These are phyloP conservation scores for Platichthys flesus DNA, from an alignment of 2,113 vertebrate species.

Conservation along the genomic window DNA sequence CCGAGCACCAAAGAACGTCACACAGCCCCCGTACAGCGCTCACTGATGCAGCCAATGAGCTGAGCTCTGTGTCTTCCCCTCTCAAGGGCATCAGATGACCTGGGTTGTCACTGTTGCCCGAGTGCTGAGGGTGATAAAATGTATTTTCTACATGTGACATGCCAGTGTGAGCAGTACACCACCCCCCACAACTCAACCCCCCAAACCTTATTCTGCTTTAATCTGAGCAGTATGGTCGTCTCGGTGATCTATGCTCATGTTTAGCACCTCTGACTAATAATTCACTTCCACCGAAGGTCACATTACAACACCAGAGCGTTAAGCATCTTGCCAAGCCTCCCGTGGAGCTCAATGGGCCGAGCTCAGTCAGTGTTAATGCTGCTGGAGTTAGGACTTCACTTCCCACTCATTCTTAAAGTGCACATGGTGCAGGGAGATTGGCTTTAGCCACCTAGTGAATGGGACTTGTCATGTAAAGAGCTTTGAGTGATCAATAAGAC, in stretches of 20 bases:
- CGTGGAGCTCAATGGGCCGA: constrained; percentile 38
- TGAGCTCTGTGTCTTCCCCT: constrained; percentile 37
- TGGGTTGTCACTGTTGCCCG: constrained; percentile 45
- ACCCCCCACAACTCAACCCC: not conserved
- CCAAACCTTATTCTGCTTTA: constrained; percentile 27
- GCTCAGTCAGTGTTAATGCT: constrained; percentile 15
- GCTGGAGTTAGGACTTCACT: constrained; percentile 26
- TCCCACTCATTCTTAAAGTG: constrained; percentile 44
- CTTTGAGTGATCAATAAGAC: too few relatives aligned
- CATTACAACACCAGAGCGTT: constrained; percentile 26
- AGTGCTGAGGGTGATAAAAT: constrained; percentile 41
- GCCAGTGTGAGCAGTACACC: not conserved
- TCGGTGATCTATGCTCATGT: constrained; percentile 41
- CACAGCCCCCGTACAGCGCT: not conserved
- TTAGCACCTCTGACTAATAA: constrained; percentile 61
- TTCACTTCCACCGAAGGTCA: constrained; percentile 68
- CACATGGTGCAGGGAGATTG: too few relatives aligned
- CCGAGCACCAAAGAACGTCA: constrained; percentile 37
- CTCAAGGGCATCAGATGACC: constrained; percentile 71
- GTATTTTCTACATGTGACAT: constrained; percentile 33
- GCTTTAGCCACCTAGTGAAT: too few relatives aligned
- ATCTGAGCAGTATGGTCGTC: constrained; percentile 29
- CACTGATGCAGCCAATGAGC: constrained; percentile 48
- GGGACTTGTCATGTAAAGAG: too few relatives aligned
- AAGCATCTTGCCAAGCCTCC: constrained; percentile 38